Conservation (phyloP, 1,140 invertebrate genomes). For the Xylocopa sonorina region DNA sequence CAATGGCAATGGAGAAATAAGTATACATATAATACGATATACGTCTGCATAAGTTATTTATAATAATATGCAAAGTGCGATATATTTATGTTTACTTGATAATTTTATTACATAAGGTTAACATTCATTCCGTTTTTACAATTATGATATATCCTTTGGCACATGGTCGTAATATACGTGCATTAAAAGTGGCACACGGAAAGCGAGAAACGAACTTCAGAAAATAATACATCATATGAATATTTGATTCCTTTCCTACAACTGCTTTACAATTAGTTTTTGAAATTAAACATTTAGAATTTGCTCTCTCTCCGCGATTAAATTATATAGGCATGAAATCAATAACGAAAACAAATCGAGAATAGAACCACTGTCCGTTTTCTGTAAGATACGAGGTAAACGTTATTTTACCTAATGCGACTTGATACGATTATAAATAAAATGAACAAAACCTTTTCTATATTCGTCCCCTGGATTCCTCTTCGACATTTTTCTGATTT, state of each 20-base stretch:
- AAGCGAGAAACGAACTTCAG: constrained; percentile 30
- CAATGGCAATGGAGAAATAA: constrained; percentile 1
- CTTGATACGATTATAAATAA: constrained; percentile 62
- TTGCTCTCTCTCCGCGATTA: constrained; percentile 7
- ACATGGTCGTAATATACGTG: constrained; percentile 38
- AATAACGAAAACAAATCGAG: constrained; percentile 43
- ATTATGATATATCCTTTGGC: constrained; percentile 37
- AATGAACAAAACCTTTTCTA: constrained; percentile 80
- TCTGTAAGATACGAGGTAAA: constrained; percentile 28
- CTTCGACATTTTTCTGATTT: constrained; percentile 73
- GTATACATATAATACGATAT: neutral
- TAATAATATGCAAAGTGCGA: constrained; percentile 15
- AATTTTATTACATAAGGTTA: constrained; percentile 45
- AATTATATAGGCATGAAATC: constrained; percentile 30
- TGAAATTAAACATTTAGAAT: constrained; percentile 18
- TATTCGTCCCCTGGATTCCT: constrained; percentile 71
- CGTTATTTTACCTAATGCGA: constrained; percentile 40
- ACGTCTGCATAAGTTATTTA: constrained; percentile 8
- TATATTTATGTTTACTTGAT: constrained; percentile 21
- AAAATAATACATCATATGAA: constrained; percentile 9
- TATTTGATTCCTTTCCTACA: neutral
- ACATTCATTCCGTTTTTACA: constrained; percentile 42
- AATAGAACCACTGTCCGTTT: constrained; percentile 1
- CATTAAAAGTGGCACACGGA: constrained; percentile 32
- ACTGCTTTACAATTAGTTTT: neutral